Evolutionary conservation across 2,888 invertebrate genomes (phyloP).

Genomic region (Caenorhabditis japonica): DNA sequence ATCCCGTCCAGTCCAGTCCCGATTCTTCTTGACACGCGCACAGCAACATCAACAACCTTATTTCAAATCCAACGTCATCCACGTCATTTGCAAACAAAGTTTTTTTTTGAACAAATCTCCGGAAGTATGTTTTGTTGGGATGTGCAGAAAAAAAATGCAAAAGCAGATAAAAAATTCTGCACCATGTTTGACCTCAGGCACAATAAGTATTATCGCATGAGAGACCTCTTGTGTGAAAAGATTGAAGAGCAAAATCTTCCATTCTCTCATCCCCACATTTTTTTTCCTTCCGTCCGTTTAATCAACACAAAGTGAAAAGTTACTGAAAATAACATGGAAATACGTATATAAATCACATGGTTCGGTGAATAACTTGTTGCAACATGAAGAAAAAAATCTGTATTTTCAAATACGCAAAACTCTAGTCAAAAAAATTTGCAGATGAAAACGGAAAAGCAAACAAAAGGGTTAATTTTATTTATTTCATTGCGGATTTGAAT

Average conservation of each 20-base stretch:
- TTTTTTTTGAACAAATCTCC: too few species aligned
- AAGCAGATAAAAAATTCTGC: conserved; percentile 26
- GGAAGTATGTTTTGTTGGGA: too few species aligned
- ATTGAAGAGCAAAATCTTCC: conserved; percentile 11
- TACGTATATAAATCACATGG: conserved; percentile 18
- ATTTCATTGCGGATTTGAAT: too few species aligned
- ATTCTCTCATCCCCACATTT: conserved; percentile 1
- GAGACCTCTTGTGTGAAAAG: conserved; percentile 13
- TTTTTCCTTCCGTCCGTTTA: conserved; percentile 15
- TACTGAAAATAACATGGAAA: conserved; percentile 18
- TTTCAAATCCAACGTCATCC: too few species aligned
- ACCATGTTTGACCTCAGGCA: conserved; percentile 36
- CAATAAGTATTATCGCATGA: conserved; percentile 33
- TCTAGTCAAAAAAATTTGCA: too few species aligned
- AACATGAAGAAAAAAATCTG: conserved; percentile 29
- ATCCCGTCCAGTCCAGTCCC: too few species aligned
- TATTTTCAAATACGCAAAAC: background rate
- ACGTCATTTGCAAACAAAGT: conserved; percentile 4
- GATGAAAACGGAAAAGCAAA: too few species aligned
- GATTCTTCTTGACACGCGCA: conserved; percentile 31
- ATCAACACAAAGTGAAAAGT: conserved; percentile 32
- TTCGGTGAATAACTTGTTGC: conserved; percentile 21
- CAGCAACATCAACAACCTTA: conserved; percentile 6
- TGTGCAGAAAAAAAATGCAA: background rate
- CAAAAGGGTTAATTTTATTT: too few species aligned